A percentile compares a stretch with the other conserved stretches of the same genome.
phyloP scores from a whole-genome alignment of 2,888 invertebrate genomes.

The Panzeria rudis region DNA sequence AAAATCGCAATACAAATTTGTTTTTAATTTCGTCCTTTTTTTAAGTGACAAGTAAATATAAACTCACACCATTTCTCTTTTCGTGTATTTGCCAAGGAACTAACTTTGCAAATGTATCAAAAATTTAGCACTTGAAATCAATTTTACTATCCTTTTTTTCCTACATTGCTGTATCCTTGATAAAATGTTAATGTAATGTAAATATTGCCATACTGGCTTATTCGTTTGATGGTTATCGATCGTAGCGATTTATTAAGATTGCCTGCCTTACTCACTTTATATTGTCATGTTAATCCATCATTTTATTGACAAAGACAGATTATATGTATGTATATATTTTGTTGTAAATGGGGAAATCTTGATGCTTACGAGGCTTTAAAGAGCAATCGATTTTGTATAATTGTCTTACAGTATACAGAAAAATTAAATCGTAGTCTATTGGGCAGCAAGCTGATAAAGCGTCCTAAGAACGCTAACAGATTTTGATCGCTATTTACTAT shows the following conservation, averaged over 20 bases:
- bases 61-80: conserved; percentile 20
- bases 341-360: background rate
- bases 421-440: no score
- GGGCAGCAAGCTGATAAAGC: no score
- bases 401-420: no score
- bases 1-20: conserved; percentile 40
- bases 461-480: no score
- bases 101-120: background rate
- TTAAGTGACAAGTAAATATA: conserved; percentile 43
- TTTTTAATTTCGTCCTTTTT: conserved; percentile 55
- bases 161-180: background rate
- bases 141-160: conserved; percentile 18
- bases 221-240: background rate
- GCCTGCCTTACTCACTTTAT: background rate
- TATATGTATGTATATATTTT: background rate
- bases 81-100: conserved; percentile 16
- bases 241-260: conserved; percentile 9
- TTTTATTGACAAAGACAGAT: conserved; percentile 33
- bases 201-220: conserved; percentile 14
- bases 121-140: conserved; percentile 27
- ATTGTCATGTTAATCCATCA: conserved; percentile 49
- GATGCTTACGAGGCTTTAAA: no score
- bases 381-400: no score
- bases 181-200: conserved; percentile 35
- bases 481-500: no score